Evolutionary conservation across 2,797 vertebrate genomes (phyloP), one percentile per base, ranked within the genome.

Genomic region (Notolepis coatsorum): DNA sequence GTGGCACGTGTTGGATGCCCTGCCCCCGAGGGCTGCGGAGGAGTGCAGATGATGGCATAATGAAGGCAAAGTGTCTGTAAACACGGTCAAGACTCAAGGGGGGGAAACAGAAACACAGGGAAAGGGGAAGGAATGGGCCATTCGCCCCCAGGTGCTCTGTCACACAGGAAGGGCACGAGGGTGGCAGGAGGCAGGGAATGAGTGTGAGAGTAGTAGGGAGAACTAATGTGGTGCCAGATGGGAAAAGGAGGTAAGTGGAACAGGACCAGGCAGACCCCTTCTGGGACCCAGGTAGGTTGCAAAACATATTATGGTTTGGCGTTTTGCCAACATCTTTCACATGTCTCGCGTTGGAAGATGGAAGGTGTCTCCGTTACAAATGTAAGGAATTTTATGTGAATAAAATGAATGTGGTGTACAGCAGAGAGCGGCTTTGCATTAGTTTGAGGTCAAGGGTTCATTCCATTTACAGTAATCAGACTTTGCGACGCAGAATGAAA

Each of bases 31-130:
- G 45, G 4, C 18, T 33, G 45, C 10, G 12, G 3, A 17, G 2
- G 2, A 35, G 35, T 33, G 59, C 35, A 30, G 55, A 69, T 60
- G 50, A 21, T 58, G 53, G 15, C 39, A 30, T 46, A 21, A 47
- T 46, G 25, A 41, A 39, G 45, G 9, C 21, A 41, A 15, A 24
- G 31, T 62, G 42, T 50, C 52, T 33, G 35, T 51, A 49, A 50
- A 37, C 7, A 4, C 42, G 35, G 6, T 17, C 35, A 9, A 25
- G 8, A 51, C n/a, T 18, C n/a, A 24, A n/a, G 15, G 42, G 46
- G n/a, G 30, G 0, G 17, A 56, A 49, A 6, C 17, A 56, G 21
- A 51, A 21, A 25, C 48, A 39, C 28, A 24, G 10, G n/a, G 38
- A 24, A 24, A 24, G 30, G 3, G n/a, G 39, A 48, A 61, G 28